Conservation (phyloP, 2,888 invertebrate species). For the Parnassius glacialis region DNA sequence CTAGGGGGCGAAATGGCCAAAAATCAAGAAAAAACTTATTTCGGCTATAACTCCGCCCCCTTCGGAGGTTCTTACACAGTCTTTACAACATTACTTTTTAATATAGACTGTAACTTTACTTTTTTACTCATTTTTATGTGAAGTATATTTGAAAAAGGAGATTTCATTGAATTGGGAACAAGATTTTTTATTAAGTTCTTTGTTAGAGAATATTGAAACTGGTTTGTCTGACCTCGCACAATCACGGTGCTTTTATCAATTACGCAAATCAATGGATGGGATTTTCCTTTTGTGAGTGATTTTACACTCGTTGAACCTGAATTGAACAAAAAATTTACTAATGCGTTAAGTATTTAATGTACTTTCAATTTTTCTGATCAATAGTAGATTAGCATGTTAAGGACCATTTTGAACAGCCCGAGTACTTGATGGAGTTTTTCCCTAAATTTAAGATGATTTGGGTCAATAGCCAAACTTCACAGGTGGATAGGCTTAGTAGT, state of each 20-base stretch:
- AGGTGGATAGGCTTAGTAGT: too few relatives aligned
- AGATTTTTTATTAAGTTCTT: conserved; percentile 14
- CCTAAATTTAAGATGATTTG: too few relatives aligned
- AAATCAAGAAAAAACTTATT: too few relatives aligned
- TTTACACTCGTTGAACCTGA: conserved; percentile 24
- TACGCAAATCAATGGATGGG: conserved; percentile 27
- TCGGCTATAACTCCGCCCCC: too few relatives aligned
- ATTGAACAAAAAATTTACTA: conserved; percentile 18
- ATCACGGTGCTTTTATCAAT: conserved; percentile 27
- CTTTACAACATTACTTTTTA: neutral
- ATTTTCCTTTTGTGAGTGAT: conserved; percentile 25
- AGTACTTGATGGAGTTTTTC: too few relatives aligned
- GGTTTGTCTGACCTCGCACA: conserved; percentile 25
- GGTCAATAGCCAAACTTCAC: too few relatives aligned
- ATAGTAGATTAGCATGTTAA: too few relatives aligned
- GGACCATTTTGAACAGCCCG: too few relatives aligned
- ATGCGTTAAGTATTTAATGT: conserved; percentile 1
- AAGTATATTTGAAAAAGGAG: neutral
- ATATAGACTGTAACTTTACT: too few relatives aligned
- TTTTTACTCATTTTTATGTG: neutral
- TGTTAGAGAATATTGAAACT: conserved; percentile 25
- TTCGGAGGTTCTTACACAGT: too few relatives aligned
- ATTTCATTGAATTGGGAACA: conserved; percentile 12
- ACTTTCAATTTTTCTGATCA: neutral
- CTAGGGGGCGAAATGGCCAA: too few relatives aligned